Evolutionary conservation across 2,888 invertebrate genomes (phyloP), one percentile per base, ranked within the genome.

Genomic region (Platycnemis pennipes): DNA sequence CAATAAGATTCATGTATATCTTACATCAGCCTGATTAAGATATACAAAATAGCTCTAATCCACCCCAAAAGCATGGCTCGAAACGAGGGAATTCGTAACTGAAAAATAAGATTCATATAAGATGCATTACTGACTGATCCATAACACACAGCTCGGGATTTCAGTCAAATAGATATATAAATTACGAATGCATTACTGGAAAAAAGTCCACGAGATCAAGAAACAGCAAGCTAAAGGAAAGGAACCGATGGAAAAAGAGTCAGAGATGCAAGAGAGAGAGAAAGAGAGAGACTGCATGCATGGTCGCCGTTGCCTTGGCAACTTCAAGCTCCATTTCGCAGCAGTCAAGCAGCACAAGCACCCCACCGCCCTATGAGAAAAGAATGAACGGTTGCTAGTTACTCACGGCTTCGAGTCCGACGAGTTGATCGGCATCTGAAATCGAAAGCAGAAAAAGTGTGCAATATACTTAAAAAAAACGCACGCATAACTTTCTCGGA

Each of bases 351-450:
- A 37, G 77, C 77, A 31, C 16, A 77, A 77, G 77, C 77, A 77
- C 31, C 19, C 63, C 63, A 8, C 77, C 13, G 26, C 31, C 77
- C 77, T 77, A 77, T 37, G 77, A 31, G 37, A 77, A 37, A 77
- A 77, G 13, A 37, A 4, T 16, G 3, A 37, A 63, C 22, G 26
- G 19, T 63, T 26, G 2, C 37, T 37, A 77, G 44, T 91, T 63
- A 91, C 91, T 91, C 91, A 91, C 91, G 91, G 91, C 91, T 91
- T 91, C 44, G 56, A 63, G 42, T 44, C 91, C 63, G 63, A 42
- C 69, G 63, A 44, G 42, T 19, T 91, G 56, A 44, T 13, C 63
- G 63, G 56, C 44, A n/a, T 91, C 91, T 91, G 91, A 91, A 91
- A 91, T 44, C 44, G 69, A 53, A 91, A 26, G 63, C 42, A 89